Evolutionary conservation across 2,888 invertebrate genomes (phyloP).

Genomic region (Hypsopygia costalis): DNA sequence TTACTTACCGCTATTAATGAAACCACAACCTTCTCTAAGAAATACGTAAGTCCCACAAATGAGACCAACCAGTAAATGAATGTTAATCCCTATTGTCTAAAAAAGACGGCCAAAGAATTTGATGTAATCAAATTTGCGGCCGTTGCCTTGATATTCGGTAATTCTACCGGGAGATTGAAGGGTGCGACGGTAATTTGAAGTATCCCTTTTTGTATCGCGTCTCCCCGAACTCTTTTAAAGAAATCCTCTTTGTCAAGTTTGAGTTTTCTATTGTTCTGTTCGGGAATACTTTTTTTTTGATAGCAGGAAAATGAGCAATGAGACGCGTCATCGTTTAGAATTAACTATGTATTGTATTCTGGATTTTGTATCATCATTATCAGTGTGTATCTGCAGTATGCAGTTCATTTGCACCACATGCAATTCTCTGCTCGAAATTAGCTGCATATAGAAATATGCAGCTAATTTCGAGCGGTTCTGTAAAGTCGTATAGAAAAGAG

Average conservation of each 20-base stretch:
- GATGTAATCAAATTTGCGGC: constrained; percentile 16
- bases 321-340: not conserved
- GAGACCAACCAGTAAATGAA: constrained; percentile 13
- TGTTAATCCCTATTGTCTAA: constrained; percentile 14
- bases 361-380: too few relatives aligned
- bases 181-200: constrained; percentile 4
- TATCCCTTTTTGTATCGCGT: not conserved
- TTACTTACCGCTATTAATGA: not conserved
- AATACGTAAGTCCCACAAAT: constrained; percentile 7
- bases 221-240: not conserved
- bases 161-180: constrained; percentile 6
- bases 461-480: too few relatives aligned
- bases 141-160: constrained; percentile 2
- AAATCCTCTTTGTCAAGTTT: not conserved
- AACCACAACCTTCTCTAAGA: not conserved
- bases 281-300: not conserved
- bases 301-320: not conserved
- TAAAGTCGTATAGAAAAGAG: too few relatives aligned
- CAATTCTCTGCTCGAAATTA: too few relatives aligned
- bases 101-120: constrained; percentile 9
- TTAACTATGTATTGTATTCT: not conserved
- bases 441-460: too few relatives aligned
- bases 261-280: not conserved
- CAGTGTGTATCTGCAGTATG: too few relatives aligned
- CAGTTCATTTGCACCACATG: too few relatives aligned